Percentiles rank a stretch among this genome's conserved stretches.
Conservation (phyloP, 2,888 invertebrate genomes). For the Torymus auratus region DNA sequence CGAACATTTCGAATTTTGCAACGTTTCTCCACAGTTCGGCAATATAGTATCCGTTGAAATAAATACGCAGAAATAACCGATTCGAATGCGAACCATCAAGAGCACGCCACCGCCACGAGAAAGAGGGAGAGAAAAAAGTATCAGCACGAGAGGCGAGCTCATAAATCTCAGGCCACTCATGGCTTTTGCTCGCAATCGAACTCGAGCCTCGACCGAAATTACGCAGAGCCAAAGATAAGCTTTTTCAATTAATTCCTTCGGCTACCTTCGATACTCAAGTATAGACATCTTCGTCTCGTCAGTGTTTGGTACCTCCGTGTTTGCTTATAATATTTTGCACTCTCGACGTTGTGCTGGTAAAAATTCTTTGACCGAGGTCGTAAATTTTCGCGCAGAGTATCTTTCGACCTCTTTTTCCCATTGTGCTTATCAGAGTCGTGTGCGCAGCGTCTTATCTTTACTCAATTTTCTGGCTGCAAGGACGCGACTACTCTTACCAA, state of each 20-base stretch:
- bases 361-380: background rate
- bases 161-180: conserved; percentile 37
- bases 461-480: conserved; percentile 22
- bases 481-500: background rate
- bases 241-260: too few relatives aligned
- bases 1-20: too few relatives aligned
- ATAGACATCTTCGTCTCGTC: too few relatives aligned
- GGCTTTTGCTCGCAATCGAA: background rate
- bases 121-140: background rate
- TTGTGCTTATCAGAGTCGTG: conserved; percentile 26
- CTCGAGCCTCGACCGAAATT: conserved; percentile 6
- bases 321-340: too few relatives aligned
- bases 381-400: conserved; percentile 12
- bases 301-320: too few relatives aligned
- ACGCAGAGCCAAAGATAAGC: conserved; percentile 16
- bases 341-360: too few relatives aligned
- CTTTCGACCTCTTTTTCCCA: background rate
- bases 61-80: too few relatives aligned
- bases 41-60: too few relatives aligned
- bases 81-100: background rate
- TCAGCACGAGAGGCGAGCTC: background rate
- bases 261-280: too few relatives aligned
- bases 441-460: conserved; percentile 17
- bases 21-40: too few relatives aligned
- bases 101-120: background rate